A percentile compares a stretch with the other conserved stretches of the same genome.
These are phyloP conservation scores for Homalodisca vitripennis DNA, from an alignment of 1,140 invertebrate species.

Conservation along the genomic window DNA sequence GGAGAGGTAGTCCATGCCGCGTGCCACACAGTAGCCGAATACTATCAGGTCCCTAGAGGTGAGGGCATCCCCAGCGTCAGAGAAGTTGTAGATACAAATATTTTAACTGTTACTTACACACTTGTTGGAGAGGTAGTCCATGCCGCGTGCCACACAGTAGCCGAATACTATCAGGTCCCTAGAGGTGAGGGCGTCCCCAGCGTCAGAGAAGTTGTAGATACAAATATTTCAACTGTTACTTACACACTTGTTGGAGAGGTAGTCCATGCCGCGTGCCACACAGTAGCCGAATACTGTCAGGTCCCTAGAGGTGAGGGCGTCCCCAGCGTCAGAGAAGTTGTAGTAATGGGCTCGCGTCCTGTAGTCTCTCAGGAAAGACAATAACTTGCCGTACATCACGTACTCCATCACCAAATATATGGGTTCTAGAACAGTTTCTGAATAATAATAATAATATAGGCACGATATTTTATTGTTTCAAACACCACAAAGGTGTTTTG, in stretches of 20 bases:
- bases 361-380: slow-evolving; percentile 72
- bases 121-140: slow-evolving; percentile 77
- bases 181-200: slow-evolving; percentile 63
- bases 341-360: slow-evolving; percentile 63
- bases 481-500: no score
- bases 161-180: slow-evolving; percentile 77
- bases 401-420: slow-evolving; percentile 87
- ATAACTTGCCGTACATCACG: slow-evolving; percentile 80
- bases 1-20: slow-evolving; percentile 79
- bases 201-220: slow-evolving; percentile 62
- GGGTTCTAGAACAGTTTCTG: no score
- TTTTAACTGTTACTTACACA: slow-evolving; percentile 75
- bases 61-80: slow-evolving; percentile 59
- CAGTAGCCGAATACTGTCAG: slow-evolving; percentile 77
- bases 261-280: slow-evolving; percentile 79
- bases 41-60: slow-evolving; percentile 75
- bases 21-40: slow-evolving; percentile 76
- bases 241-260: slow-evolving; percentile 75
- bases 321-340: slow-evolving; percentile 62
- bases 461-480: no score
- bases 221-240: slow-evolving; percentile 51
- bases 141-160: slow-evolving; percentile 75
- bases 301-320: slow-evolving; percentile 67
- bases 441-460: no score
- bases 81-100: slow-evolving; percentile 59